Evolutionary conservation across 2,888 invertebrate genomes (phyloP).

Genomic region (Stenoptilia bipunctidactyla): DNA sequence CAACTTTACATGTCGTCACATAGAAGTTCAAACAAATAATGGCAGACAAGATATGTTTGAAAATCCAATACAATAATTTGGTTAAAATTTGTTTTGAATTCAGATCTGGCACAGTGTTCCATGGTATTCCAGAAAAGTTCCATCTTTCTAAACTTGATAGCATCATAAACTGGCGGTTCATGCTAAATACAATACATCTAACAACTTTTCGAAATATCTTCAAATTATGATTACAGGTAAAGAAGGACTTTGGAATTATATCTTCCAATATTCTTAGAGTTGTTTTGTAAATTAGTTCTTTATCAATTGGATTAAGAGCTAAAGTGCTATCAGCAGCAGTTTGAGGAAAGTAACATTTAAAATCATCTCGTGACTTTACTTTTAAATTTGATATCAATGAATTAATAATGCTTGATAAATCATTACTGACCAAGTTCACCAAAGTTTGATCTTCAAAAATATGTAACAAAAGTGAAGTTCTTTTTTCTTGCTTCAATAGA

Average conservation of each 20-base stretch:
- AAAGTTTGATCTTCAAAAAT: constrained; percentile 26
- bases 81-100: constrained; percentile 22
- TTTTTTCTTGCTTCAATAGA: constrained; percentile 26
- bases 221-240: constrained; percentile 36
- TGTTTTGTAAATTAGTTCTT: constrained; percentile 30
- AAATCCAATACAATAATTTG: constrained; percentile 34
- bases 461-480: constrained; percentile 19
- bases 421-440: constrained; percentile 17
- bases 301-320: constrained; percentile 27
- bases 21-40: constrained; percentile 52
- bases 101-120: constrained; percentile 22
- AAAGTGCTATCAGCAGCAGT: constrained; percentile 19
- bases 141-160: constrained; percentile 33
- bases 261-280: constrained; percentile 32
- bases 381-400: constrained; percentile 17
- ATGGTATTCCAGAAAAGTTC: constrained; percentile 31
- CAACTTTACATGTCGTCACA: constrained; percentile 52
- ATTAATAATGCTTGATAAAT: background rate
- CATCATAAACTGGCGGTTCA: constrained; percentile 46
- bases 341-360: constrained; percentile 20
- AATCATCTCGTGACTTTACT: constrained; percentile 33
- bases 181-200: constrained; percentile 35
- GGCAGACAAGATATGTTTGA: constrained; percentile 39
- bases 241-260: constrained; percentile 40
- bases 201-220: constrained; percentile 39